Conservation (phyloP, 2,888 invertebrate genomes). For the Coremacera marginata region DNA sequence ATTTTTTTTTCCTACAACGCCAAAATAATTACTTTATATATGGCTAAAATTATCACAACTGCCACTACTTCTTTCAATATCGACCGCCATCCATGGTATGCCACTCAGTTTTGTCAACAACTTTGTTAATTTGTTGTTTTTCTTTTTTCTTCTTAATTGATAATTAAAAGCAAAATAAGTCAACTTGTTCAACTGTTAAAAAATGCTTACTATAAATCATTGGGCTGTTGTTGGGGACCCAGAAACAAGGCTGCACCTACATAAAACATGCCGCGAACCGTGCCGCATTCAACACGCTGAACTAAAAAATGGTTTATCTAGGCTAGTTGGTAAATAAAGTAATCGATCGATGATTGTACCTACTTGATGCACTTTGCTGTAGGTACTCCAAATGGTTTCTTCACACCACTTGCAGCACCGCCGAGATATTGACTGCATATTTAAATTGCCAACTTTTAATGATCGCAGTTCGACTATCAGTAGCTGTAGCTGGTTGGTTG, state of each 20-base stretch:
- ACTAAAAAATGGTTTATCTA: not conserved
- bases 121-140: not conserved
- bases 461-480: not conserved
- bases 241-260: not conserved
- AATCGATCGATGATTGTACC: not conserved
- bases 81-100: not conserved
- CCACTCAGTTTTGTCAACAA: not conserved
- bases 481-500: not conserved
- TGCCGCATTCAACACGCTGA: not conserved
- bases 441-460: conserved; percentile 2
- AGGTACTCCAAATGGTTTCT: not conserved
- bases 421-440: not conserved
- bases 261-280: not conserved
- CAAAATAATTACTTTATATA: not conserved
- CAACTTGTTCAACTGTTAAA: not conserved
- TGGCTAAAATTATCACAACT: conserved; percentile 13
- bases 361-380: not conserved
- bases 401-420: not conserved
- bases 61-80: not conserved
- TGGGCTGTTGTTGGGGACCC: not conserved
- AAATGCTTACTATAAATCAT: conserved; percentile 16
- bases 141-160: conserved; percentile 4
- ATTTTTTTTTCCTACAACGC: not conserved
- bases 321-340: not conserved
- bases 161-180: conserved; percentile 9